These are phyloP conservation scores for Chondrilla cf. caribensis DNA, from an alignment of 37 sponge, comb jelly and placozoan species.

Conservation along the genomic window DNA sequence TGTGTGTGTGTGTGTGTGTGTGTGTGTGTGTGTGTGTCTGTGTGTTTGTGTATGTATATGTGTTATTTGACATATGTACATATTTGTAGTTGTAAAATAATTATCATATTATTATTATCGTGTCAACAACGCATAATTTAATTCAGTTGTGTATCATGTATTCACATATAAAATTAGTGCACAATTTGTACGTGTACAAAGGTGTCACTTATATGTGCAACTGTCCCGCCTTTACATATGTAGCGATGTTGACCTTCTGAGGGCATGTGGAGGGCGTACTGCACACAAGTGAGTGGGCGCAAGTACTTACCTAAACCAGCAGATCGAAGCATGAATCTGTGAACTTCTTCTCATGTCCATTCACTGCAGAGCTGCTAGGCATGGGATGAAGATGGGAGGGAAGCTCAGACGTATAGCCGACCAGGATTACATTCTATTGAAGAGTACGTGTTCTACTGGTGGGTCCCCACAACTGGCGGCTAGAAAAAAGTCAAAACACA, in stretches of 20 bases:
- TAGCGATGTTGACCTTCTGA: conserved; percentile 28
- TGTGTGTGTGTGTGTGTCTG: neutral
- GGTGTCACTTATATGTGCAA: no score
- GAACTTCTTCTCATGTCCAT: no score
- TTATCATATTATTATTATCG: no score
- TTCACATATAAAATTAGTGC: no score
- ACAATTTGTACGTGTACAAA: no score
- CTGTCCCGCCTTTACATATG: neutral
- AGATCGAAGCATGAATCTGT: no score
- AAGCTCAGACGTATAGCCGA: conserved; percentile 49
- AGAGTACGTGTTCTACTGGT: no score
- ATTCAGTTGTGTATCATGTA: no score
- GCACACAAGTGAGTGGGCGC: conserved; percentile 37
- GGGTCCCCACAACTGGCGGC: no score
- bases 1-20: neutral
- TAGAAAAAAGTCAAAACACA: no score
- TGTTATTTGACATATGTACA: neutral
- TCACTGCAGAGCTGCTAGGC: conserved; percentile 64
- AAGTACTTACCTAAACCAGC: no score
- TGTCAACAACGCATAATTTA: no score
- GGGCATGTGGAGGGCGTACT: conserved; percentile 67
- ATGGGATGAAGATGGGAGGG: conserved; percentile 59
- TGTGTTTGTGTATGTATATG: neutral
- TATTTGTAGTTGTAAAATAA: neutral
- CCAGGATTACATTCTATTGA: conserved; percentile 24